A percentile compares a stretch with the other conserved stretches of the same genome.
These are phyloP conservation scores for Gracilinanus agilis DNA, from an alignment of 2,113 vertebrate genomes.

Conservation along the genomic window DNA sequence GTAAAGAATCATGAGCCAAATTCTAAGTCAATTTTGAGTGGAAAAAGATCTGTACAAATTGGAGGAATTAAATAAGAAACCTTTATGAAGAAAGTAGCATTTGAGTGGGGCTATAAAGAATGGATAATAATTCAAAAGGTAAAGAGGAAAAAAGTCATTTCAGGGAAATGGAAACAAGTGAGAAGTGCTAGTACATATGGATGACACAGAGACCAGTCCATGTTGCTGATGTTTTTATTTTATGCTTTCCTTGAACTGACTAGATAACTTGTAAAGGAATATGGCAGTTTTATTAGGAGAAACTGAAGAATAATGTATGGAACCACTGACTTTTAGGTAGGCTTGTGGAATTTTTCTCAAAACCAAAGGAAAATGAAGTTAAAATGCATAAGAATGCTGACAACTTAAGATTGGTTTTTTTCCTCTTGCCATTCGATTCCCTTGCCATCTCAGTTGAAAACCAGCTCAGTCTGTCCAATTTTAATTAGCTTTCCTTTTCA, in stretches of 20 bases:
- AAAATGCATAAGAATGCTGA: not conserved
- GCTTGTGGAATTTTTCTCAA: not conserved
- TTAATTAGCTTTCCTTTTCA: conserved; percentile 9
- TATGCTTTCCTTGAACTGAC: not conserved
- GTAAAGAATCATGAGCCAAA: too few species aligned
- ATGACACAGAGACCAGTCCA: too few species aligned
- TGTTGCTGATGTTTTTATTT: too few species aligned
- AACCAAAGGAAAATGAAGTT: not conserved
- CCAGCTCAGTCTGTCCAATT: not conserved
- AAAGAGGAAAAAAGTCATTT: too few species aligned
- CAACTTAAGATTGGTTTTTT: not conserved
- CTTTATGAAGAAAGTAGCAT: too few species aligned
- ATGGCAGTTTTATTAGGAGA: not conserved
- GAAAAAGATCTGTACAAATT: too few species aligned
- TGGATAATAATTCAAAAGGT: too few species aligned
- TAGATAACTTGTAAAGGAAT: not conserved
- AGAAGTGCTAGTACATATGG: too few species aligned
- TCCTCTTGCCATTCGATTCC: not conserved
- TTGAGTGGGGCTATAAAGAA: too few species aligned
- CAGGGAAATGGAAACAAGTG: too few species aligned
- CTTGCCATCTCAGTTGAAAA: not conserved
- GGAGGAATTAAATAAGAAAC: too few species aligned
- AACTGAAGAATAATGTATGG: not conserved
- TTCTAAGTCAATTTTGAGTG: too few species aligned
- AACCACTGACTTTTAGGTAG: not conserved